These are phyloP conservation scores for Zingel zingel DNA, from an alignment of 2,113 vertebrate species.

Conservation along the genomic window DNA sequence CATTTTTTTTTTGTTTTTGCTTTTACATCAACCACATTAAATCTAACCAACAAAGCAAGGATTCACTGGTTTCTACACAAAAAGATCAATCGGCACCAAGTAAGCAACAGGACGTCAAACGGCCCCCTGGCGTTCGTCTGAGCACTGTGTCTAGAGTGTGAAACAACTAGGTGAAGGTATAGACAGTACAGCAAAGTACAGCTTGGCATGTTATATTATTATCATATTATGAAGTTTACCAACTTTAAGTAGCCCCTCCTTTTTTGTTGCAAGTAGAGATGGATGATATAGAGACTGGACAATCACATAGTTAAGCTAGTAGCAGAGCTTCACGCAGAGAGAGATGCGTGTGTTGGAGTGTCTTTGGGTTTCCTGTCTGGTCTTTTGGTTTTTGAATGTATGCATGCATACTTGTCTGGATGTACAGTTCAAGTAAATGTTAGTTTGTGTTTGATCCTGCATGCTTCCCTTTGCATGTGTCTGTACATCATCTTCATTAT, in stretches of 20 bases:
- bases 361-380: constrained; percentile 60
- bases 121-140: background rate
- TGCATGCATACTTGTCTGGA: constrained; percentile 61
- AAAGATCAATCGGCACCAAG: constrained; percentile 3
- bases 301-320: constrained; percentile 11
- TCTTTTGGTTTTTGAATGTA: constrained; percentile 55
- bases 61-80: constrained; percentile 21
- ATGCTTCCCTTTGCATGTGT: constrained; percentile 51
- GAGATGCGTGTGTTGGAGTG: constrained; percentile 33
- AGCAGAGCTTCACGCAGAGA: constrained; percentile 1
- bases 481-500: constrained; percentile 23
- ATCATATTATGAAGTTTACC: background rate
- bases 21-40: constrained; percentile 11
- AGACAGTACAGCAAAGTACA: constrained; percentile 35
- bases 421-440: constrained; percentile 24
- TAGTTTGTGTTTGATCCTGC: constrained; percentile 46
- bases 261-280: background rate
- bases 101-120: constrained; percentile 6
- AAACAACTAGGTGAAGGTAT: constrained; percentile 22
- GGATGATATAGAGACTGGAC: constrained; percentile 16
- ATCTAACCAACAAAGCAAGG: background rate
- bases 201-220: constrained; percentile 14
- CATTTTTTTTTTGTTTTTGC: background rate
- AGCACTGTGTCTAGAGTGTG: constrained; percentile 14
- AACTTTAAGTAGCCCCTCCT: background rate